Base-by-base conservation (phyloP, 2,888 invertebrate species). In the Geotrupes spiniger region DNA sequence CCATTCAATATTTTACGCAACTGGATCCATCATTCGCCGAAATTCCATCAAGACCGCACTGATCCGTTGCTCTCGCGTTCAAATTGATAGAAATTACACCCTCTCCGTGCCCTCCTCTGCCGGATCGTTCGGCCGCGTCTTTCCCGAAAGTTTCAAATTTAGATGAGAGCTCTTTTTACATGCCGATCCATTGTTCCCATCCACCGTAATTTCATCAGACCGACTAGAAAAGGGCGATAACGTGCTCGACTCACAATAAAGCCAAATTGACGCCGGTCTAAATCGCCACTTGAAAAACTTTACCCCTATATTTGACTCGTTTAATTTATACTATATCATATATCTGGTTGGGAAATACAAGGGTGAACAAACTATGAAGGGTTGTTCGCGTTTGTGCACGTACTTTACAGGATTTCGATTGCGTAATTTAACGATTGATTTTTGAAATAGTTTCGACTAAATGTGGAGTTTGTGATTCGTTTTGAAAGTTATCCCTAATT, bases 1-100 rank as follows among this genome's bases (percentile, higher is more conserved):
- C 63, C 58, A 62, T 63, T 57, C 59, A 62, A 64, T 64, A 63
- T 64, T 64, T 64, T 60, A 62, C 61, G 58, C 56, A 59, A 54
- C 53, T 53, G 52, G 53, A 57, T 57, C 58, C 57, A 59, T 60
- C 58, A 56, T 56, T 49, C 46, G 49, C 47, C 52, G 52, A 53
- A 58, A 59, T 57, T 59, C 58, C 46, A 58, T 60, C 59, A 61
- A 51, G 51, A 31, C 47, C 45, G 40, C 42, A 42, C 27, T 42
- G 48, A 46, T 54, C 44, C 42, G 44, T 29, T 36, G 31, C 42
- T 46, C 42, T n/a, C 16, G 25, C 36, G 26, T 40, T 44, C 47
- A 54, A 54, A 59, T 59, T 57, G 54, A 53, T 48, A 61, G 58
- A 59, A 59, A 61, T 61, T 59, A 59, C n/a, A n/a, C 6, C 21